Evolutionary conservation across 2,888 invertebrate species (phyloP).

Genomic region (Chrysolina oricalcia): DNA sequence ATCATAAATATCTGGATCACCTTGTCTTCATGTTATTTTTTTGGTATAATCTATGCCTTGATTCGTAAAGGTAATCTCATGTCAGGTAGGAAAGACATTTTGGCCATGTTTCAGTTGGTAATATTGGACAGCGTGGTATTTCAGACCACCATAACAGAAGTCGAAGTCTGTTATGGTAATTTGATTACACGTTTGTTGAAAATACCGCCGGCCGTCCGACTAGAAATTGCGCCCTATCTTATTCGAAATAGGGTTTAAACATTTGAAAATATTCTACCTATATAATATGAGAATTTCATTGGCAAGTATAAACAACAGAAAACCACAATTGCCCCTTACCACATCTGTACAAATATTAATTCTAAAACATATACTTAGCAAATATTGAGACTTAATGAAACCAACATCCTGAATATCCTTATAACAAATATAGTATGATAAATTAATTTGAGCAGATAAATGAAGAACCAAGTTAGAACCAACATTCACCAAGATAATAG

Average conservation of each 20-base stretch:
- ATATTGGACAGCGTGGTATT: conserved; percentile 14
- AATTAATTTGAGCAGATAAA: too few species aligned
- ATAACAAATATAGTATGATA: too few species aligned
- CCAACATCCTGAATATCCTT: too few species aligned
- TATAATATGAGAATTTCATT: too few species aligned
- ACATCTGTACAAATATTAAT: too few species aligned
- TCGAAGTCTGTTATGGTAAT: not conserved
- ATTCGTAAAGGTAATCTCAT: conserved; percentile 24
- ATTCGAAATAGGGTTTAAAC: not conserved
- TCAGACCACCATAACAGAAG: conserved; percentile 10
- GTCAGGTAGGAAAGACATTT: conserved; percentile 24
- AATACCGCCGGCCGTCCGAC: not conserved
- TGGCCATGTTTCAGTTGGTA: conserved; percentile 18
- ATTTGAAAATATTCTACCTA: too few species aligned
- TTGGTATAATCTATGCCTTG: conserved; percentile 20
- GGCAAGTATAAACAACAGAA: too few species aligned
- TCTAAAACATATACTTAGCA: too few species aligned
- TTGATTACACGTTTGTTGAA: conserved; percentile 23
- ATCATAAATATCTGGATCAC: conserved; percentile 19
- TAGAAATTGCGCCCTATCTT: not conserved
- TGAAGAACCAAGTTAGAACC: too few species aligned
- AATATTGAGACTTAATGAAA: too few species aligned
- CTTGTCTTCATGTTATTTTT: conserved; percentile 24
- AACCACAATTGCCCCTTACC: too few species aligned
- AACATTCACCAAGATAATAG: too few species aligned